A percentile compares a stretch with the other conserved stretches of the same genome.
These are phyloP conservation scores for Oophaga pumilio DNA, from an alignment of 2,113 vertebrate species.

Conservation along the genomic window DNA sequence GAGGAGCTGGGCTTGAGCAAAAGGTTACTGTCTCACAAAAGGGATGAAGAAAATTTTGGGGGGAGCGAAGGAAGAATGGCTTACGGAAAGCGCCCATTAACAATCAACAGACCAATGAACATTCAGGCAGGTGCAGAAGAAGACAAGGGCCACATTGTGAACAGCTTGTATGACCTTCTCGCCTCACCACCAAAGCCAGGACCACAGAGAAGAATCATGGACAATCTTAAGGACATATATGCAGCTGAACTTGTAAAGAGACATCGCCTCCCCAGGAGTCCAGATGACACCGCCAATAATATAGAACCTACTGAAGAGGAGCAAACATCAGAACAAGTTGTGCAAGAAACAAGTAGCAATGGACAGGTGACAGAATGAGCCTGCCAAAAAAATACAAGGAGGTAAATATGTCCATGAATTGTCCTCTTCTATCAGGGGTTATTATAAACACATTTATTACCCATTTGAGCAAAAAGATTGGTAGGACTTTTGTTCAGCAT, in stretches of 20 bases:
- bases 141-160: neutral
- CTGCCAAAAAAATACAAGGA: neutral
- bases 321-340: neutral
- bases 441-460: too few relatives aligned
- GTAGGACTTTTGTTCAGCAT: too few relatives aligned
- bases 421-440: neutral
- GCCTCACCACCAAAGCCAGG: neutral
- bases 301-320: neutral
- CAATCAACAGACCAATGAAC: neutral
- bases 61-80: neutral
- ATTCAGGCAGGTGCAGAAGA: neutral
- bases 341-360: neutral
- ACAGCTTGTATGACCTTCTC: slow-evolving; percentile 35
- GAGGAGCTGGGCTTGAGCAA: slow-evolving; percentile 23
- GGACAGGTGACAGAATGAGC: neutral
- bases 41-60: neutral
- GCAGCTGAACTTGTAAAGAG: slow-evolving; percentile 20
- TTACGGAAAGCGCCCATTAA: neutral
- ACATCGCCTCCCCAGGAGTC: slow-evolving; percentile 26
- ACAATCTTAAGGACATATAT: slow-evolving; percentile 37
- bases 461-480: too few relatives aligned
- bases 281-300: neutral
- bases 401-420: neutral
- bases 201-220: neutral
- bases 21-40: slow-evolving; percentile 9